Base-by-base conservation (phyloP, 2,797 vertebrate genomes). In the Manis pentadactyla region DNA sequence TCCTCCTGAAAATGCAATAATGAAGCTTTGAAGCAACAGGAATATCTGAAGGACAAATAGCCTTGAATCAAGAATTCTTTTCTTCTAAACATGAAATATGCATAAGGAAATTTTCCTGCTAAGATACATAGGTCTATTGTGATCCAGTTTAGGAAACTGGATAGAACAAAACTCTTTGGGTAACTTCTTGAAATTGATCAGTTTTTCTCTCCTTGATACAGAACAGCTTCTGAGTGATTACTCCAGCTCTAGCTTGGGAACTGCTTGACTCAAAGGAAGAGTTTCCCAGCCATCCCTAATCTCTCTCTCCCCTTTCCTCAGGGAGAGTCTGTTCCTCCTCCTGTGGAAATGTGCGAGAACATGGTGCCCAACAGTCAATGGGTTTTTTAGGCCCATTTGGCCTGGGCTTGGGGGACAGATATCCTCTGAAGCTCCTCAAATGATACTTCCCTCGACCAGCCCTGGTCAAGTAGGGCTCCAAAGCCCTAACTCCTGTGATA, bases 201-300 rank as follows among this genome's bases (percentile, higher is more conserved):
- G 61, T 87, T 87, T 78, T n/a, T 78, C 34, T 89, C 29, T 85
- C 53, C 34, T 53, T 39, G 31, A 63, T 71, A 17, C 1, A 85
- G 18, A 85, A 66, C 11, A 73, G n/a, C 79, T 84, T 96, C 49
- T 90, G 59, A 77, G 15, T 27, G 37, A 39, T 71, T 29, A 39
- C 57, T 90, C 39, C 71, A 69, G 68, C 69, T 84, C 12, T 57
- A 92, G 29, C 34, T 57, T 55, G n/a, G 73, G 53, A 86, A 73
- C 27, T 57, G 42, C 46, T 25, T 39, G 55, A 91, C 46, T 85
- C 90, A 84, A 93, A 93, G 49, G 68, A 95, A 78, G 92, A 46
- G 39, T 46, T 46, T 46, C 46, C 46, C 46, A 46, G 11, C 46
- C 46, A 46, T 46, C 10, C 46, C 46, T 46, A 46, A 46, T 46